Conservation (phyloP, 2,797 vertebrate species). For the Bradypodion ventrale region DNA sequence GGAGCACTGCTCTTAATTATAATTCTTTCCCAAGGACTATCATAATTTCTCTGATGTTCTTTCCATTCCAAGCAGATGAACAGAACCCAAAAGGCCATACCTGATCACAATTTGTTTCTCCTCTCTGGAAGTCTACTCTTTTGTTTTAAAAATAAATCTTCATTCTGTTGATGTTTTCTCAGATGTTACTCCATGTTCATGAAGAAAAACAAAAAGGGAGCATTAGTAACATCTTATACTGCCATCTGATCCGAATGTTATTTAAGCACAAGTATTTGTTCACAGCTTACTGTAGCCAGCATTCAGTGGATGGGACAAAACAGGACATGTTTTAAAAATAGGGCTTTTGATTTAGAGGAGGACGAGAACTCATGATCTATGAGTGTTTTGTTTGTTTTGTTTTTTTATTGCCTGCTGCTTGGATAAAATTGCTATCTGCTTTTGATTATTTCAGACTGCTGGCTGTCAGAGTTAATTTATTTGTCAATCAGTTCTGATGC, state of each 20-base stretch:
- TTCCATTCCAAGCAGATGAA: no score
- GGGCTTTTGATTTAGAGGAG: neutral
- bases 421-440: slow-evolving; percentile 27
- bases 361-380: neutral
- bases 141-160: no score
- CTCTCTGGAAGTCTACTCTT: neutral
- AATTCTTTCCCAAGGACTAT: neutral
- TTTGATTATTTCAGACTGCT: slow-evolving; percentile 42
- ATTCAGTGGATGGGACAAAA: neutral
- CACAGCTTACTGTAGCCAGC: neutral
- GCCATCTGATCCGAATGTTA: neutral
- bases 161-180: neutral
- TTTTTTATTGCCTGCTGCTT: slow-evolving; percentile 34
- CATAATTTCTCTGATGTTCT: neutral
- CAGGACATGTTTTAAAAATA: neutral
- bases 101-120: neutral
- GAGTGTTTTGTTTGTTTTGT: neutral
- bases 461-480: slow-evolving; percentile 41
- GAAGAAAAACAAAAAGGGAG: neutral
- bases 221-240: neutral
- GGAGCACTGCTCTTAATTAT: neutral
- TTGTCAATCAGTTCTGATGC: slow-evolving; percentile 37
- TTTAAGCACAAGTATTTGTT: neutral
- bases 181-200: neutral
- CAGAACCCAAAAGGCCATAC: no score